Evolutionary conservation across 2,888 invertebrate genomes (phyloP).

Genomic region (Protonemura montana): DNA sequence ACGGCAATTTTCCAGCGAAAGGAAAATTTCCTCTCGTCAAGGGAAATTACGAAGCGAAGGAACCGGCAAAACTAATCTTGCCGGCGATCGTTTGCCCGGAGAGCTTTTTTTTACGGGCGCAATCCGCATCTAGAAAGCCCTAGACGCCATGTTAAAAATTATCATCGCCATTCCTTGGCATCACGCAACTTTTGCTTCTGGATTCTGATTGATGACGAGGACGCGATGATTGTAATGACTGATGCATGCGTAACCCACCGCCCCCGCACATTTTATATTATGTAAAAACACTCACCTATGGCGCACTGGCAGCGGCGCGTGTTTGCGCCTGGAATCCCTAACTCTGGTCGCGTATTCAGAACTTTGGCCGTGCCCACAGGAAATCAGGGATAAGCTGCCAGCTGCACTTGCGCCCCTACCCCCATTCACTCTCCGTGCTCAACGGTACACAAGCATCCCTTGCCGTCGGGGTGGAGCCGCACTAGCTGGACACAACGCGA

Average conservation of each 20-base stretch:
- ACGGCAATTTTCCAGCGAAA: neutral
- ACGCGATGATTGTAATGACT: neutral
- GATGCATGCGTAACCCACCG: neutral
- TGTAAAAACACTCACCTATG: neutral
- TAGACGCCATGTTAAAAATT: neutral
- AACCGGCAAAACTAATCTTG: neutral
- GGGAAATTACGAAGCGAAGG: neutral
- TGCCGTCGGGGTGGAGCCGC: neutral
- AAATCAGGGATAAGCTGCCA: constrained; percentile 7
- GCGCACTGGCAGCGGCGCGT: neutral
- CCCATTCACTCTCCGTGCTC: no score
- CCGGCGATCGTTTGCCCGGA: neutral
- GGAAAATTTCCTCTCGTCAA: neutral
- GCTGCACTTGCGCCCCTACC: constrained; percentile 9
- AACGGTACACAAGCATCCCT: no score
- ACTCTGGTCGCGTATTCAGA: neutral
- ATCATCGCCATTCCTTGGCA: neutral
- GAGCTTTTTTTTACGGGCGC: neutral
- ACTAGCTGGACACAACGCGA: constrained; percentile 24
- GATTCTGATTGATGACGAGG: neutral
- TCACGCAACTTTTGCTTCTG: no score
- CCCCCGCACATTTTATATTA: neutral
- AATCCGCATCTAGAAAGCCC: neutral
- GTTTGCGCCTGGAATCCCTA: neutral
- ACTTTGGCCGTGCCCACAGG: neutral